Conservation (phyloP, 2,113 vertebrate species). For the Cardinalis cardinalis region DNA sequence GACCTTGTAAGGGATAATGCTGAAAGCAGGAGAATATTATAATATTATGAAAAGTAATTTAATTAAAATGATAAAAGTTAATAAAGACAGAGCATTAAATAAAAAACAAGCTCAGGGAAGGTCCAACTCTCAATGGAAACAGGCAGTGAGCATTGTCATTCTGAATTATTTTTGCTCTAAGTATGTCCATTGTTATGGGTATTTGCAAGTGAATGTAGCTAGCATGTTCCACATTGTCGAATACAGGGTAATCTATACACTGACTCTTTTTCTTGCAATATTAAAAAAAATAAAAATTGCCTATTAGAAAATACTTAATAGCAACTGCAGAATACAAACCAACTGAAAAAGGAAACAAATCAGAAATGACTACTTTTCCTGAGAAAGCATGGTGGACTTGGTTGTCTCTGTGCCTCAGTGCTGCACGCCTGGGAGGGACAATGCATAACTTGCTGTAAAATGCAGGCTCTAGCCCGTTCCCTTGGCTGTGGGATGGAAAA, state of each 20-base stretch:
- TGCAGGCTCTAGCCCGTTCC: not conserved
- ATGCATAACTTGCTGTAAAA: rapidly evolving
- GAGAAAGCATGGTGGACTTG: not conserved
- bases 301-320: conserved; percentile 31
- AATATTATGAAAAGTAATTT: conserved; percentile 7
- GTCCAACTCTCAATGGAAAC: not conserved
- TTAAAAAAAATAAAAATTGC: not conserved
- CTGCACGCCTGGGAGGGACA: not conserved
- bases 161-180: not conserved
- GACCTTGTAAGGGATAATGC: conserved; percentile 27
- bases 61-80: conserved; percentile 47
- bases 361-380: conserved; percentile 17
- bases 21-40: not conserved
- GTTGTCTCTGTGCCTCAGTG: not conserved
- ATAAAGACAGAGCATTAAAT: conserved; percentile 22
- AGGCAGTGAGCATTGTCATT: not conserved
- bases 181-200: not conserved
- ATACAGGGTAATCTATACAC: not conserved
- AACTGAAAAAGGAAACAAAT: conserved; percentile 33
- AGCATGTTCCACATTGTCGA: not conserved
- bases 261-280: not conserved
- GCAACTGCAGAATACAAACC: conserved; percentile 27
- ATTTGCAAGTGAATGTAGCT: not conserved
- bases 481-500: not conserved
- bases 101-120: conserved; percentile 10